A percentile compares a stretch with the other conserved stretches of the same genome.
Conservation (phyloP, 2,113 vertebrate genomes). For the Nannospalax galili region DNA sequence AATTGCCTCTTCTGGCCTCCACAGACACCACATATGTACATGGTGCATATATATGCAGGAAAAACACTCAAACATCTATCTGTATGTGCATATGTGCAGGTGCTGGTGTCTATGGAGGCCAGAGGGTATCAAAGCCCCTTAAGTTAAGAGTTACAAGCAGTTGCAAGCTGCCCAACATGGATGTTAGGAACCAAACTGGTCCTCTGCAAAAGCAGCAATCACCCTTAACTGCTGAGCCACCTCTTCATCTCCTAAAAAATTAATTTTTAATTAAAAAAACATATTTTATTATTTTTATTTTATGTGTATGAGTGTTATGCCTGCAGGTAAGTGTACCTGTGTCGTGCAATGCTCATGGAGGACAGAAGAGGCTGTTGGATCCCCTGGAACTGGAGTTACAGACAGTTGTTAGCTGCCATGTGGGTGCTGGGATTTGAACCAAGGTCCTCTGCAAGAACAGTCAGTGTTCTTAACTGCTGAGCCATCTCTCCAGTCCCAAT, state of each 20-base stretch:
- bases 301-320: too few species aligned
- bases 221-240: background rate
- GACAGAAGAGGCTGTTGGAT: too few species aligned
- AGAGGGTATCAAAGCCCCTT: background rate
- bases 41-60: too few species aligned
- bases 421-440: background rate
- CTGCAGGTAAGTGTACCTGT: too few species aligned
- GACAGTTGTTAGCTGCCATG: background rate
- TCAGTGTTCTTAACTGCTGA: background rate
- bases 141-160: background rate
- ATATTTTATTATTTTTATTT: too few species aligned
- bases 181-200: background rate
- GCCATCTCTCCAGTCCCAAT: background rate
- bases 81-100: background rate
- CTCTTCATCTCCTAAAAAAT: background rate
- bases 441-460: background rate
- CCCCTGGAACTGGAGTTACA: too few species aligned
- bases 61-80: background rate
- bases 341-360: too few species aligned
- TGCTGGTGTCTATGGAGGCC: background rate
- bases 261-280: too few species aligned
- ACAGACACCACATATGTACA: too few species aligned
- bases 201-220: background rate
- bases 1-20: too few species aligned
- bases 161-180: background rate